A percentile compares a stretch with the other conserved stretches of the same genome.
phyloP scores from a whole-genome alignment of 1,140 invertebrate species.

The Aphelenchoides besseyi region DNA sequence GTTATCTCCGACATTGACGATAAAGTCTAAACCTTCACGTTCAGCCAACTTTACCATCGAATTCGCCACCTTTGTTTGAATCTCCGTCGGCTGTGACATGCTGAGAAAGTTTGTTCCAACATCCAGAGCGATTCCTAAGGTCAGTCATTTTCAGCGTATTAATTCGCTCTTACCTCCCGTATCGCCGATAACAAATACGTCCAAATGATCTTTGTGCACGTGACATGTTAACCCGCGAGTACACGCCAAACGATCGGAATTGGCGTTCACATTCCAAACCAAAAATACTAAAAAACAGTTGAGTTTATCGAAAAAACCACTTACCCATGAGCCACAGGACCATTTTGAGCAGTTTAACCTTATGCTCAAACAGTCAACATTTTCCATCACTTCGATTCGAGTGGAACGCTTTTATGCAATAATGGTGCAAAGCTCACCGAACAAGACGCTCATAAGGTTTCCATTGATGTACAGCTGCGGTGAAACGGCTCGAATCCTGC shows the following conservation, averaged over 20 bases:
- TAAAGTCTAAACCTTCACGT: slow-evolving; percentile 28
- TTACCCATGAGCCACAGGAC: too few species aligned
- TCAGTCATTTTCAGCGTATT: neutral
- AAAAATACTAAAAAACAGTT: too few species aligned
- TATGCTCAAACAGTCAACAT: too few species aligned
- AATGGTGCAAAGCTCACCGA: too few species aligned
- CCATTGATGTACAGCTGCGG: too few species aligned
- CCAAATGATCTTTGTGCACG: slow-evolving; percentile 12
- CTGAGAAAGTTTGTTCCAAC: slow-evolving; percentile 3
- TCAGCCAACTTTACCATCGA: slow-evolving; percentile 35
- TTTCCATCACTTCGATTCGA: too few species aligned
- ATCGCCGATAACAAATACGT: slow-evolving; percentile 54
- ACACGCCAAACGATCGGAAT: slow-evolving; percentile 25
- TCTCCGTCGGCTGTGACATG: slow-evolving; percentile 5
- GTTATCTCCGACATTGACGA: slow-evolving; percentile 49
- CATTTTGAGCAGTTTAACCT: too few species aligned
- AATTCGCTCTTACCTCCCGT: slow-evolving; percentile 42
- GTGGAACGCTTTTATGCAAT: too few species aligned
- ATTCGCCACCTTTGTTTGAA: slow-evolving; percentile 34
- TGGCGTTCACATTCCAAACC: too few species aligned
- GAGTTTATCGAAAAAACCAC: too few species aligned
- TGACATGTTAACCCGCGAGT: slow-evolving; percentile 20
- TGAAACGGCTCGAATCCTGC: too few species aligned
- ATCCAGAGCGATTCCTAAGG: slow-evolving; percentile 3
- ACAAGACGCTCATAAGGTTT: too few species aligned